A percentile compares a stretch with the other conserved stretches of the same genome.
These are phyloP conservation scores for Nylanderia fulva DNA, from an alignment of 1,140 invertebrate genomes.

Conservation along the genomic window DNA sequence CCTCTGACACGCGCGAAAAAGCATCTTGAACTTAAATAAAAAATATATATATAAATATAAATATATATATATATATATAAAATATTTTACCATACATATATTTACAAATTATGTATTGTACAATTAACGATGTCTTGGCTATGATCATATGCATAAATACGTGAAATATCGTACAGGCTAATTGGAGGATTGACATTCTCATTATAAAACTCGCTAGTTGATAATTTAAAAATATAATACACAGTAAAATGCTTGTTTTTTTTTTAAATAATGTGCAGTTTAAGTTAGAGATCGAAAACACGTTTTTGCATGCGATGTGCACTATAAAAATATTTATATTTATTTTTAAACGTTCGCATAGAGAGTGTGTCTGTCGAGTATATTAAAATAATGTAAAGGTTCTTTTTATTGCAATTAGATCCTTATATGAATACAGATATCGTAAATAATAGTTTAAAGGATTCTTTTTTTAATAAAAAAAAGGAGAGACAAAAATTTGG, in stretches of 20 bases:
- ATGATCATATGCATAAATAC: not conserved
- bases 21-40: slow-evolving; percentile 11
- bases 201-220: slow-evolving; percentile 40
- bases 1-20: slow-evolving; percentile 18
- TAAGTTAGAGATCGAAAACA: slow-evolving; percentile 60
- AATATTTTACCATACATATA: slow-evolving; percentile 30
- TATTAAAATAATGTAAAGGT: slow-evolving; percentile 63
- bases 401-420: slow-evolving; percentile 58
- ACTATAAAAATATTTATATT: slow-evolving; percentile 70
- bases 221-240: slow-evolving; percentile 52
- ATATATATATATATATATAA: not conserved
- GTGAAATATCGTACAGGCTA: slow-evolving; percentile 37
- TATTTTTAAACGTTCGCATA: slow-evolving; percentile 65
- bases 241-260: slow-evolving; percentile 60
- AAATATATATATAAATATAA: too few species aligned
- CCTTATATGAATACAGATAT: slow-evolving; percentile 31
- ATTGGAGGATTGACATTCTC: slow-evolving; percentile 55
- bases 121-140: slow-evolving; percentile 9
- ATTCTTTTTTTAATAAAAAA: too few species aligned
- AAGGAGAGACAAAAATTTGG: too few species aligned
- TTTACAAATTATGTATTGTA: slow-evolving; percentile 6
- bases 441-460: slow-evolving; percentile 26
- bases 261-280: slow-evolving; percentile 68
- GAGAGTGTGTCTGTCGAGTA: slow-evolving; percentile 38
- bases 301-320: slow-evolving; percentile 62